Percentiles rank a stretch among this genome's conserved stretches.
Evolutionary conservation across 2,888 invertebrate genomes (phyloP).

Genomic region (Himalopsyche kuldschensis): DNA sequence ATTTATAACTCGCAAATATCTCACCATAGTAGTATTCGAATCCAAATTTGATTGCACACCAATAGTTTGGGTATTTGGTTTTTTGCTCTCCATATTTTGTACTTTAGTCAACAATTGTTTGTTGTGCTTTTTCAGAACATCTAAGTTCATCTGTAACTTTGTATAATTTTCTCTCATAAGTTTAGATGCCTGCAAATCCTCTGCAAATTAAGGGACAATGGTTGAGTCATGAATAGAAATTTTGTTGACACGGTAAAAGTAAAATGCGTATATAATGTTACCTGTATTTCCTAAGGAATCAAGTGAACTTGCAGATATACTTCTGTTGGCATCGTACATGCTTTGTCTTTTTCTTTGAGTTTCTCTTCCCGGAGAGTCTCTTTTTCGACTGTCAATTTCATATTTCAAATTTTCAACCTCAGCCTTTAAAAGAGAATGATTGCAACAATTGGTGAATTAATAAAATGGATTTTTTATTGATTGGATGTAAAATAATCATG

Average conservation of each 20-base stretch:
- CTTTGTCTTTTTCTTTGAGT: conserved; percentile 50
- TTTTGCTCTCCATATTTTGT: background rate
- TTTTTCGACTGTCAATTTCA: conserved; percentile 10
- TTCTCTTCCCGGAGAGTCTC: conserved; percentile 32
- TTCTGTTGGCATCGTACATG: conserved; percentile 49
- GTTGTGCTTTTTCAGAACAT: background rate
- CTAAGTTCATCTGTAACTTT: background rate
- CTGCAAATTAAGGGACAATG: background rate
- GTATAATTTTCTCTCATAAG: background rate
- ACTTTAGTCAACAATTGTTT: background rate
- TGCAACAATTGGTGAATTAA: too few species aligned
- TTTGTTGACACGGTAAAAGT: too few species aligned
- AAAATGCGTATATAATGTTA: too few species aligned
- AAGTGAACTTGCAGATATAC: background rate
- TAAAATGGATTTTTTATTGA: too few species aligned
- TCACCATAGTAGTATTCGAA: background rate
- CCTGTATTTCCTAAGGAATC: background rate
- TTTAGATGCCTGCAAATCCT: background rate
- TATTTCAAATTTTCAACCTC: conserved; percentile 22
- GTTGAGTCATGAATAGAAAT: too few species aligned
- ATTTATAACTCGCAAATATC: background rate
- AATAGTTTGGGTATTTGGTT: background rate
- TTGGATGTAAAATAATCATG: too few species aligned
- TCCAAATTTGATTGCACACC: background rate
- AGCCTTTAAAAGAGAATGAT: conserved; percentile 12